Conservation (phyloP, 1,140 invertebrate species). For the Papilio polyxenes region DNA sequence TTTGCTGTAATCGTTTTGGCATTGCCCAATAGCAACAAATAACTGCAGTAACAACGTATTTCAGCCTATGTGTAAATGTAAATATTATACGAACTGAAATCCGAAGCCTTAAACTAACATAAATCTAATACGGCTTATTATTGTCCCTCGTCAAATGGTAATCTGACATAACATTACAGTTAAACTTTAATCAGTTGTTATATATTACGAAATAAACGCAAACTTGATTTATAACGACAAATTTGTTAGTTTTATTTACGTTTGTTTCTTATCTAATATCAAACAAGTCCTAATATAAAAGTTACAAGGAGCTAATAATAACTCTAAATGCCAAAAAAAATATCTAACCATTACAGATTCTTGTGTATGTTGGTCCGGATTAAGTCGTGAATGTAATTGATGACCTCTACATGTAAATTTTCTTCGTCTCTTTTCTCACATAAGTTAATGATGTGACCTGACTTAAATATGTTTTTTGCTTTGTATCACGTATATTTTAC, state of each 20-base stretch:
- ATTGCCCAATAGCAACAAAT: neutral
- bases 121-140: slow-evolving; percentile 6
- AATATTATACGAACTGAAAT: neutral
- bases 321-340: no score
- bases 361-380: no score
- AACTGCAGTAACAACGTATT: neutral
- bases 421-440: no score
- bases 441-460: no score
- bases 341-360: no score
- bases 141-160: slow-evolving; percentile 8
- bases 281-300: neutral
- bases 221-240: neutral
- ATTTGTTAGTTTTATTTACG: neutral
- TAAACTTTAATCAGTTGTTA: slow-evolving; percentile 4
- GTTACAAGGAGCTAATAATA: no score
- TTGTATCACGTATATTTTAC: neutral
- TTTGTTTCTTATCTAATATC: neutral
- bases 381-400: no score
- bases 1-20: no score
- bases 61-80: neutral
- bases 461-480: neutral
- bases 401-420: no score
- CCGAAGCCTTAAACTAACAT: slow-evolving; percentile 12
- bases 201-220: slow-evolving; percentile 8
- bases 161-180: slow-evolving; percentile 11